Evolutionary conservation across 1,140 invertebrate species (phyloP), one percentile per base, ranked within the genome.

Genomic region (Sinonovacula constricta): DNA sequence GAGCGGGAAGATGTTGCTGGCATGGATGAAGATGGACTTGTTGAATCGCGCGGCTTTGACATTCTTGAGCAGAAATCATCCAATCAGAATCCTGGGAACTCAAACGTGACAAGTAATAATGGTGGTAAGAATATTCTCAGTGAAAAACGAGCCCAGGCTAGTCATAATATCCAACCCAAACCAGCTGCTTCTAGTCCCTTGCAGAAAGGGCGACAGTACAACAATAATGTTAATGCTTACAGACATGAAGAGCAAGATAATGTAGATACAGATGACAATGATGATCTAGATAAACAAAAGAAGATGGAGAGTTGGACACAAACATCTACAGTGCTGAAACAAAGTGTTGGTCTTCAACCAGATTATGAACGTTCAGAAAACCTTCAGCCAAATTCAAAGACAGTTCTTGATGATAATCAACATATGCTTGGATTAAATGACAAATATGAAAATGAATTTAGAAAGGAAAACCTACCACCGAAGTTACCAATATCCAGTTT

Each of bases 11-110:
- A 78, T 62, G 65, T 78, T 3, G 67, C 67, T 14, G 75, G 75
- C 7, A 57, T 69, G 5, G 65, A 69, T 51, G 67, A 78, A n/a
- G 67, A 69, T 5, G 75, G 66, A 12, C 59, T 78, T 4, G 75
- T 33, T 69, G 75, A 78, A 53, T 69, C 75, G 24, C 36, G 75
- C 3, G 75, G 75, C 5, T 78, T 78, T 69, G 65, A 78, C 53
- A 51, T 70, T 15, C 36, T 78, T 4, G 51, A 60, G 53, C 3
- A 74, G 18, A 45, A 45, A 10, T 45, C 39, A n/a, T n/a, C n/a
- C n/a, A n/a, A n/a, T n/a, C n/a, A n/a, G n/a, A n/a, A n/a, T n/a
- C n/a, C n/a, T n/a, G n/a, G n/a, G n/a, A n/a, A n/a, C n/a, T n/a
- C n/a, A n/a, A n/a, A n/a, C n/a, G n/a, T n/a, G n/a, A n/a, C n/a